A percentile compares a stretch with the other conserved stretches of the same genome.
Conservation (phyloP, 2,888 invertebrate genomes). For the Sinelater perroti region DNA sequence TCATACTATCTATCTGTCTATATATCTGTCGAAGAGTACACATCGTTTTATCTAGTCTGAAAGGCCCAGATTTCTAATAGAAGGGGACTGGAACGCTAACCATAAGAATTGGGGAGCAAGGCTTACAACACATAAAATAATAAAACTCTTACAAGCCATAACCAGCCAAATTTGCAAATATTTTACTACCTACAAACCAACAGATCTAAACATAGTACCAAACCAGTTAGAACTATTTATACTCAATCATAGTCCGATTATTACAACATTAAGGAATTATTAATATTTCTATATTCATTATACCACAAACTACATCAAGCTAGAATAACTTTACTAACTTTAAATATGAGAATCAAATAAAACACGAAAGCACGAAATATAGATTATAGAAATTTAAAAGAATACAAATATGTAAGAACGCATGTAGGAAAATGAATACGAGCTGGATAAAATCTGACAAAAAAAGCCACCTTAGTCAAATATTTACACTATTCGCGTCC, state of each 20-base stretch:
- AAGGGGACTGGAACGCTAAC: neutral
- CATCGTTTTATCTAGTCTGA: neutral
- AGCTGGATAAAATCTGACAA: no score
- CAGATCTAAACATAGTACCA: neutral
- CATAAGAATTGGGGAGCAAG: neutral
- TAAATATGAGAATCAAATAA: no score
- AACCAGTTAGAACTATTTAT: neutral
- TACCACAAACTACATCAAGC: no score
- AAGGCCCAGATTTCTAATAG: neutral
- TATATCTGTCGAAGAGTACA: neutral
- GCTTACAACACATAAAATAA: neutral
- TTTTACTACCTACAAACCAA: neutral
- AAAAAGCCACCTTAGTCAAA: no score
- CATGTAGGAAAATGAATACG: no score
- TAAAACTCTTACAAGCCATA: neutral
- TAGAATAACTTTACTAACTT: no score
- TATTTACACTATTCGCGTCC: no score
- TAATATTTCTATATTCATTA: neutral
- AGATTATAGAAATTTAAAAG: no score
- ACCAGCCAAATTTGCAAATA: neutral
- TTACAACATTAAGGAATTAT: neutral
- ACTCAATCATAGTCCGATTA: neutral
- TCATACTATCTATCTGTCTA: neutral
- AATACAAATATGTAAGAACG: no score
- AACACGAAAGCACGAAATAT: no score